These are phyloP conservation scores for Tenthredo mesomela DNA, from an alignment of 2,888 invertebrate genomes.

Conservation along the genomic window DNA sequence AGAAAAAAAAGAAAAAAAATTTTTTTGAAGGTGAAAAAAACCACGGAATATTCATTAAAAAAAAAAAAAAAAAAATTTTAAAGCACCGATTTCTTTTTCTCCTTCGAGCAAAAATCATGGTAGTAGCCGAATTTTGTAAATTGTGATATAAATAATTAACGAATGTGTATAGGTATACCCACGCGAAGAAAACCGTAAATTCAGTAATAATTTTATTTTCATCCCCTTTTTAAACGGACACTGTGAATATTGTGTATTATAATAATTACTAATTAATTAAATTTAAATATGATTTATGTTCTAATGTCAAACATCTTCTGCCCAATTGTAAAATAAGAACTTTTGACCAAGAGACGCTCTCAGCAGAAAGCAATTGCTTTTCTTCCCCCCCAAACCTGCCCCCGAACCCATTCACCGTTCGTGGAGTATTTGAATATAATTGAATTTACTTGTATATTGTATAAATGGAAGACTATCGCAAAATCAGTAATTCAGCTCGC, in stretches of 20 bases:
- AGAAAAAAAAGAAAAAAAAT: neutral
- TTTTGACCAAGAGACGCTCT: slow-evolving; percentile 63
- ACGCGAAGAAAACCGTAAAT: slow-evolving; percentile 67
- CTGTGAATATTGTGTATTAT: slow-evolving; percentile 78
- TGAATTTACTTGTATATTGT: slow-evolving; percentile 75
- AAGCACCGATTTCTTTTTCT: slow-evolving; percentile 44
- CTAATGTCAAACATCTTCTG: slow-evolving; percentile 64
- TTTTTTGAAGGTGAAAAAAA: slow-evolving; percentile 33
- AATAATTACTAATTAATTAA: slow-evolving; percentile 77
- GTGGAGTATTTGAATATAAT: slow-evolving; percentile 72
- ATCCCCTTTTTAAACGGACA: slow-evolving; percentile 71
- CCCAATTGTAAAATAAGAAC: slow-evolving; percentile 67
- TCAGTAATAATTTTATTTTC: slow-evolving; percentile 70
- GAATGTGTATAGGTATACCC: slow-evolving; percentile 74
- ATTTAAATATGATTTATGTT: slow-evolving; percentile 75
- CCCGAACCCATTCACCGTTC: slow-evolving; percentile 54
- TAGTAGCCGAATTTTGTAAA: slow-evolving; percentile 73
- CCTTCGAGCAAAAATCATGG: slow-evolving; percentile 57
- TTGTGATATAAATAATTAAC: slow-evolving; percentile 77
- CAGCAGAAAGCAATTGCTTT: slow-evolving; percentile 61
- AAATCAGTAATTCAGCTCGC: slow-evolving; percentile 56
- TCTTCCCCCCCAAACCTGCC: slow-evolving; percentile 47
- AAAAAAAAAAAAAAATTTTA: slow-evolving; percentile 37
- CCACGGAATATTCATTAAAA: slow-evolving; percentile 53
- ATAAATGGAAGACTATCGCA: slow-evolving; percentile 70